phyloP scores from a whole-genome alignment of 2,888 invertebrate genomes.

The Aethes cnicana region DNA sequence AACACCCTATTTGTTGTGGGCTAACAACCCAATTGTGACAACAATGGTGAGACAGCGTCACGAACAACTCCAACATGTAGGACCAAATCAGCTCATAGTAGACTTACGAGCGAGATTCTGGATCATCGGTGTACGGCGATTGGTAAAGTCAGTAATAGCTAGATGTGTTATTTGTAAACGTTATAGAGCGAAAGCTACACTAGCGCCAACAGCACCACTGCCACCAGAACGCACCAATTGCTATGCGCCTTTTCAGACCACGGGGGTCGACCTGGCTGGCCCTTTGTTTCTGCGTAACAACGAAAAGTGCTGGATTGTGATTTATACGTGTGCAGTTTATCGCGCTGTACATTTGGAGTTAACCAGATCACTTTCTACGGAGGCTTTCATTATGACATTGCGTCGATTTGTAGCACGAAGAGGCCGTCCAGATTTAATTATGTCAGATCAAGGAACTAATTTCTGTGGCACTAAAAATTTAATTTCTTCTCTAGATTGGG shows the following conservation, averaged over 20 bases:
- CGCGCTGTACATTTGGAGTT: conserved; percentile 25
- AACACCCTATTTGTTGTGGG: neutral
- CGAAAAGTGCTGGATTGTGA: conserved; percentile 18
- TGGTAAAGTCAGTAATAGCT: neutral
- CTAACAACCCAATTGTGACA: neutral
- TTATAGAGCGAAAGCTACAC: neutral
- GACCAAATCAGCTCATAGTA: neutral
- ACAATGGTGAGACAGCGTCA: neutral
- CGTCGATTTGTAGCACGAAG: too few species aligned
- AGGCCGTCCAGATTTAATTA: too few species aligned
- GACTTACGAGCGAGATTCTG: conserved; percentile 4
- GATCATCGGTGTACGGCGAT: conserved; percentile 11
- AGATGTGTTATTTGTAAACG: conserved; percentile 15
- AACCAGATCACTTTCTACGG: too few species aligned
- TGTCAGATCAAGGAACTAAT: too few species aligned
- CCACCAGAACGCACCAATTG: conserved; percentile 2
- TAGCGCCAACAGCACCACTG: conserved; percentile 4
- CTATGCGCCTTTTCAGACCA: conserved; percentile 7
- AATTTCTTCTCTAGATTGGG: too few species aligned
- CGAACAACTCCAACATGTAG: neutral
- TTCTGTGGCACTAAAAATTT: too few species aligned
- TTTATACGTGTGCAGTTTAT: conserved; percentile 25
- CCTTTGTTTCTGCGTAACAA: conserved; percentile 2
- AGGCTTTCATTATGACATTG: too few species aligned
- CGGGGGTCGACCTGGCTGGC: conserved; percentile 24